A percentile compares a stretch with the other conserved stretches of the same genome.
phyloP scores from a whole-genome alignment of 2,888 invertebrate genomes.

The Bellardia pandia region DNA sequence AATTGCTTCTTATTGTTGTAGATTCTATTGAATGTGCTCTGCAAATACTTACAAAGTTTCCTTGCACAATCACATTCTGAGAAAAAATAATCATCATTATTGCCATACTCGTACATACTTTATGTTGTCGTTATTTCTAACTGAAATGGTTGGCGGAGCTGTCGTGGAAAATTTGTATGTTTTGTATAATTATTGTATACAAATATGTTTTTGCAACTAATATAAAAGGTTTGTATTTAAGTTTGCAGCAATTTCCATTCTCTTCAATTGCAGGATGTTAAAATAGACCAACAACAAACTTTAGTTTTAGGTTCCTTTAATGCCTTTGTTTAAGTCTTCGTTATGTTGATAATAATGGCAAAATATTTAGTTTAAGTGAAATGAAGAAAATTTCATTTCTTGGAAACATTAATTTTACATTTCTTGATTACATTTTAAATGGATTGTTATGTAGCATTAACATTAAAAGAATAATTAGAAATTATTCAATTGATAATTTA shows the following conservation, averaged over 20 bases:
- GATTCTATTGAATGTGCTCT: not conserved
- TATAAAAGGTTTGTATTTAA: no score
- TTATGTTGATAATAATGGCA: slow-evolving; percentile 7
- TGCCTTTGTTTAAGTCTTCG: no score
- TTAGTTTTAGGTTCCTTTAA: not conserved
- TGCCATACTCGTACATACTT: not conserved
- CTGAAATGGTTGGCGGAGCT: not conserved
- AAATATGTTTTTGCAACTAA: not conserved
- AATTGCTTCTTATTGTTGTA: slow-evolving; percentile 31
- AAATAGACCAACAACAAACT: not conserved
- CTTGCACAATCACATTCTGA: not conserved
- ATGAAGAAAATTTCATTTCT: slow-evolving; percentile 5
- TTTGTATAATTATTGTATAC: slow-evolving; percentile 17
- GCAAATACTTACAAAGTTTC: not conserved
- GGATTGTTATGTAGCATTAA: not conserved
- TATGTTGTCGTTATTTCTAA: no score
- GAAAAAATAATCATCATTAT: not conserved
- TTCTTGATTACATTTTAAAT: slow-evolving; percentile 31
- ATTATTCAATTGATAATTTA: no score
- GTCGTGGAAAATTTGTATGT: slow-evolving; percentile 19
- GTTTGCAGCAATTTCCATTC: no score
- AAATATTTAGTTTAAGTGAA: slow-evolving; percentile 8
- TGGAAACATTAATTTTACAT: slow-evolving; percentile 14
- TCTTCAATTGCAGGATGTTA: no score
- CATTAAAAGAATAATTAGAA: no score